Evolutionary conservation across 2,797 vertebrate species (phyloP).

Genomic region (Enteromius argenteus): DNA sequence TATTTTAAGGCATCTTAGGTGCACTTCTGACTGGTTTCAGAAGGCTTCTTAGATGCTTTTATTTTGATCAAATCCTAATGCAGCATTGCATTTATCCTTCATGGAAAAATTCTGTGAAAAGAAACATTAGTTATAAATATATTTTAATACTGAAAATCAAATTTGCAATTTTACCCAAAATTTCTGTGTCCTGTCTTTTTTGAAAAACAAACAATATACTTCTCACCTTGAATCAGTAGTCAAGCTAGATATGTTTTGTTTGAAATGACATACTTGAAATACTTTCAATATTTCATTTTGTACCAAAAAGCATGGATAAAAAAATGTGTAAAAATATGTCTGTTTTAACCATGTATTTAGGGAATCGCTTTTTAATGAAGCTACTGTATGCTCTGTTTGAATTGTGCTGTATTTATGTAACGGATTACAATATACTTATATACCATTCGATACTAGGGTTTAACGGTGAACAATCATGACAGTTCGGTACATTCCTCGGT

Average conservation of each 20-base stretch:
- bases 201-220: neutral
- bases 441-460: neutral
- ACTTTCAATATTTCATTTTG: neutral
- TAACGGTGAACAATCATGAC: no score
- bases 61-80: neutral
- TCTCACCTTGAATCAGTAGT: neutral
- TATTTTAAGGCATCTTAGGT: neutral
- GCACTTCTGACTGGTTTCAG: neutral
- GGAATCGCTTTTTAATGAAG: neutral
- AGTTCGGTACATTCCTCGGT: neutral
- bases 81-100: neutral
- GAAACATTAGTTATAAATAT: neutral
- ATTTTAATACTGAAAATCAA: neutral
- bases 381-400: neutral
- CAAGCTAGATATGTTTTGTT: neutral
- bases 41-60: neutral
- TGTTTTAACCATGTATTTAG: neutral
- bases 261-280: neutral
- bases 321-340: no score
- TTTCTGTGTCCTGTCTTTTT: neutral
- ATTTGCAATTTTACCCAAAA: neutral
- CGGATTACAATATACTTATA: neutral
- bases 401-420: neutral
- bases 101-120: neutral
- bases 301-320: neutral